phyloP scores from a whole-genome alignment of 2,113 vertebrate species.

The Rhinichthys klamathensis region DNA sequence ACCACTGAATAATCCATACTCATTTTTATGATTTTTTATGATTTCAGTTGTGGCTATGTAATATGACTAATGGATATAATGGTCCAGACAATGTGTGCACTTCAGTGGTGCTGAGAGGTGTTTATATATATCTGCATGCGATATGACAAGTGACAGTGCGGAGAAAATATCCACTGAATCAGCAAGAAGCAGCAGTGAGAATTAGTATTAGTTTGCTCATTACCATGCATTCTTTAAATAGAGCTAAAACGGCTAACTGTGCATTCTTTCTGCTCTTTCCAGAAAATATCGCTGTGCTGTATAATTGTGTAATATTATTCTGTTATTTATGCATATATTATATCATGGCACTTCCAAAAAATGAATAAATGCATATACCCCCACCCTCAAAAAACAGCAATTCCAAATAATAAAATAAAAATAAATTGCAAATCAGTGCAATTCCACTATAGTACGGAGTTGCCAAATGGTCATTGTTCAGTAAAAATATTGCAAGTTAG shows the following conservation, averaged over 20 bases:
- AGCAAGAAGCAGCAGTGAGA: neutral
- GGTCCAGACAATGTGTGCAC: neutral
- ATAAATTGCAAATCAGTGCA: neutral
- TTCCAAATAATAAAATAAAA: neutral
- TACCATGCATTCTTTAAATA: conserved; percentile 10
- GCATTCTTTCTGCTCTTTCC: neutral
- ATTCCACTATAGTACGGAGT: neutral
- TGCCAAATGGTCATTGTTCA: neutral
- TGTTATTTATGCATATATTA: neutral
- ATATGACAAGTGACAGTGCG: neutral
- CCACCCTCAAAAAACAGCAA: no score
- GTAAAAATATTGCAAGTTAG: neutral
- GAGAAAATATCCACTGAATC: neutral
- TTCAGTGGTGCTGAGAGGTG: neutral
- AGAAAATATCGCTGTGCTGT: neutral
- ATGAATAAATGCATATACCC: neutral
- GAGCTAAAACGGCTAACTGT: neutral
- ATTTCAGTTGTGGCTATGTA: neutral
- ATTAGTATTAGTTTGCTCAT: neutral
- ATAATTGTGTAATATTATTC: no score
- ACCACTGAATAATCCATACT: neutral
- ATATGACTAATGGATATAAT: neutral
- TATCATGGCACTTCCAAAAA: neutral
- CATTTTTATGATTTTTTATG: no score
- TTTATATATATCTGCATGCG: no score